Evolutionary conservation across 2,113 vertebrate genomes (phyloP).

Genomic region (Cyphotilapia sp.): DNA sequence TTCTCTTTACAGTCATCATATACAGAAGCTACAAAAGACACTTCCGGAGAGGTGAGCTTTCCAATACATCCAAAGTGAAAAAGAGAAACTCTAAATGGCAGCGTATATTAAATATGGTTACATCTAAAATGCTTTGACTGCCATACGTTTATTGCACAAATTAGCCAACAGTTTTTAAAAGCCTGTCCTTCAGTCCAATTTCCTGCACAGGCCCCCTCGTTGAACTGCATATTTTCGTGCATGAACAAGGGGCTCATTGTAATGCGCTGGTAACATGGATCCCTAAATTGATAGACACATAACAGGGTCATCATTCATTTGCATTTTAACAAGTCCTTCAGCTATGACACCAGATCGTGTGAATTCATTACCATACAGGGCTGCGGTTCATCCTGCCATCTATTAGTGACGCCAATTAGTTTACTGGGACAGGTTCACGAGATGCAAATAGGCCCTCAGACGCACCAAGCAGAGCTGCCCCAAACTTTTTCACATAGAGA

Average conservation of each 20-base stretch:
- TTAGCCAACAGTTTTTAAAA: constrained; percentile 25
- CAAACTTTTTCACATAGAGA: constrained; percentile 32
- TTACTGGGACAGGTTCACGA: constrained; percentile 68
- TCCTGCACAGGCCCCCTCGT: not conserved
- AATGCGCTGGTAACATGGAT: constrained; percentile 44
- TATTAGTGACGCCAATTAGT: constrained; percentile 79
- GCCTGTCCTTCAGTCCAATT: constrained; percentile 1
- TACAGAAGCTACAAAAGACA: not conserved
- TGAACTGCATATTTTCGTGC: constrained; percentile 13
- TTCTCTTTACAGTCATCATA: not conserved
- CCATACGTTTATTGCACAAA: not conserved
- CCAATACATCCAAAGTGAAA: not conserved
- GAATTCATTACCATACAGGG: constrained; percentile 63
- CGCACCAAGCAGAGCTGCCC: constrained; percentile 14
- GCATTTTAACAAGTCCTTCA: constrained; percentile 71
- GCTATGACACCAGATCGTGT: constrained; percentile 69
- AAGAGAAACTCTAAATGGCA: not conserved
- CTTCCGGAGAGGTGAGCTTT: not conserved
- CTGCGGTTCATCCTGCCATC: constrained; percentile 67
- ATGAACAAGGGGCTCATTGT: constrained; percentile 64
- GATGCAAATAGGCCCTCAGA: constrained; percentile 39
- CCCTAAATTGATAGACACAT: constrained; percentile 64
- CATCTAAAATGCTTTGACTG: not conserved
- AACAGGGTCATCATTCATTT: constrained; percentile 72
- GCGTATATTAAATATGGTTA: not conserved